These are phyloP conservation scores for Lordiphosa andalusiaca DNA, from an alignment of 2,888 invertebrate species.

Conservation along the genomic window DNA sequence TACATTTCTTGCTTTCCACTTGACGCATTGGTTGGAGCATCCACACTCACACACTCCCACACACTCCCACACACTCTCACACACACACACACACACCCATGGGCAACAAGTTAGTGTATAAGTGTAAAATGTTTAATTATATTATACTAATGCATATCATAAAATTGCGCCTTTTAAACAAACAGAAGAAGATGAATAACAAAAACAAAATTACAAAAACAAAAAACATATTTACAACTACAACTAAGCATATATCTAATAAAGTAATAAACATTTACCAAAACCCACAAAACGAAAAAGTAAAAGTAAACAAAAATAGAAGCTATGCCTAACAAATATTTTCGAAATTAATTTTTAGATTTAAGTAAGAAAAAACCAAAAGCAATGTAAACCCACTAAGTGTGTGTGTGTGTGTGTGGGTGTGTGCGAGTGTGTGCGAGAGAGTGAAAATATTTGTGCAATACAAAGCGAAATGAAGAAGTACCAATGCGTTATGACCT, in stretches of 20 bases:
- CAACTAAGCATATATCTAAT: conserved; percentile 51
- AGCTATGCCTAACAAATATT: conserved; percentile 62
- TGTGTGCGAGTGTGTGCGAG: conserved; percentile 22
- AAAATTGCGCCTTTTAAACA: conserved; percentile 78
- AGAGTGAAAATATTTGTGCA: conserved; percentile 1
- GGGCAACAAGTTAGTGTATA: conserved; percentile 4
- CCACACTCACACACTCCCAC: conserved; percentile 21
- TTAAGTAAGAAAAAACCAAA: conserved; percentile 44
- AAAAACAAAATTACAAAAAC: conserved; percentile 37
- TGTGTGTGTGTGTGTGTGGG: conserved; percentile 23
- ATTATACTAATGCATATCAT: conserved; percentile 80
- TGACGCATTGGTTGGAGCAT: conserved; percentile 41
- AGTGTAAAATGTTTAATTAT: conserved; percentile 52
- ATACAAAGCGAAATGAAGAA: background rate
- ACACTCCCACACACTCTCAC: conserved; percentile 16
- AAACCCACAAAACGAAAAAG: conserved; percentile 19
- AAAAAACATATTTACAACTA: conserved; percentile 61
- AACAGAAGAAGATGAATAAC: conserved; percentile 33
- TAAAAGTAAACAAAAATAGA: conserved; percentile 47
- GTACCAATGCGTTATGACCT: no score
- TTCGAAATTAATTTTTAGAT: conserved; percentile 67
- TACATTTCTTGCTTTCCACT: conserved; percentile 74
- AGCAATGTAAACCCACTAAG: conserved; percentile 39
- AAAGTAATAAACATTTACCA: conserved; percentile 27
- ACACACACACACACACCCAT: conserved; percentile 16